Evolutionary conservation across 2,797 vertebrate genomes (phyloP).

Genomic region (Tarsius wallacei): DNA sequence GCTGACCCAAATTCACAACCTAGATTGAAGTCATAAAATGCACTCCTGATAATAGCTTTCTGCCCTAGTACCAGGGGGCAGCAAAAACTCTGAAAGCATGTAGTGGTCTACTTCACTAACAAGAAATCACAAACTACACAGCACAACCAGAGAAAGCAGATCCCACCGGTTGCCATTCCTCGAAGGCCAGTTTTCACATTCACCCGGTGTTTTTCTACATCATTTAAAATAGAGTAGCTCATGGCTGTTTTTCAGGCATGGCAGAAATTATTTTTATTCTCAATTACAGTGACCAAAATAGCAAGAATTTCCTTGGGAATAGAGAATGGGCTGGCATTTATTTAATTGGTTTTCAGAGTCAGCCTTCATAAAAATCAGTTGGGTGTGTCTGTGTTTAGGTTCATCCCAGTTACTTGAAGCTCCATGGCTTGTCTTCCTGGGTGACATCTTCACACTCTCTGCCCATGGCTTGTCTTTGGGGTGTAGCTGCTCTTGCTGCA

Average conservation of each 20-base stretch:
- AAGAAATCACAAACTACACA: not conserved
- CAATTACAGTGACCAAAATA: constrained; percentile 79
- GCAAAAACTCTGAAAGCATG: not conserved
- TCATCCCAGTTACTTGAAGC: not conserved
- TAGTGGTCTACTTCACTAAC: not conserved
- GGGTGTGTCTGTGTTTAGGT: not conserved
- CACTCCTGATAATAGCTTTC: not conserved
- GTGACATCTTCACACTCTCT: not conserved
- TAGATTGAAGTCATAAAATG: not conserved
- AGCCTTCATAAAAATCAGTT: constrained; percentile 61
- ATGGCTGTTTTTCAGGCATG: constrained; percentile 63
- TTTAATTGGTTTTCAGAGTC: constrained; percentile 68
- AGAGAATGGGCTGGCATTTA: not conserved
- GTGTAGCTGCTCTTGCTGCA: not conserved
- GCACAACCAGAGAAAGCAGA: not conserved
- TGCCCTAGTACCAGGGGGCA: not conserved
- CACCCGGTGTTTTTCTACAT: constrained; percentile 55
- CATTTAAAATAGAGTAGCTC: constrained; percentile 76
- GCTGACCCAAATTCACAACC: constrained; percentile 59
- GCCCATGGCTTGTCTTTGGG: not conserved
- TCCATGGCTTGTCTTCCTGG: not conserved
- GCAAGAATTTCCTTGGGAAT: constrained; percentile 30
- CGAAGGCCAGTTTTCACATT: constrained; percentile 54
- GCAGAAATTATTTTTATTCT: constrained; percentile 81
- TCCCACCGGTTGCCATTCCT: not conserved